Conservation (phyloP, 2,888 invertebrate species). For the Epistrophe grossulariae region DNA sequence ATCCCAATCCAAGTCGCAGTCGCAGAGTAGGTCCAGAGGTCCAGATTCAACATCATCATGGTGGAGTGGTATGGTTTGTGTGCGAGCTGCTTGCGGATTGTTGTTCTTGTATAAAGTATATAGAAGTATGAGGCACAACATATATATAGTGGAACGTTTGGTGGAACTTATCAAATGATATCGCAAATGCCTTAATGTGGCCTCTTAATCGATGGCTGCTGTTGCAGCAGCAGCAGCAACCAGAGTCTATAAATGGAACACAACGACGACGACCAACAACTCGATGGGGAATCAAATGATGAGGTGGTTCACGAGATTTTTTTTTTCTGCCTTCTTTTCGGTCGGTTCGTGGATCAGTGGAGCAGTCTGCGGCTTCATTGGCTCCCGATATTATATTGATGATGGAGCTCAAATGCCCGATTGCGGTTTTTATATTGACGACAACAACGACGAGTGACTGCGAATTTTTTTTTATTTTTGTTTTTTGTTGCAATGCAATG, state of each 20-base stretch:
- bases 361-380: slow-evolving; percentile 65
- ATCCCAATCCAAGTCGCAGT: slow-evolving; percentile 2
- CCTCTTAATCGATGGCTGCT: slow-evolving; percentile 76
- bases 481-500: neutral
- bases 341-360: neutral
- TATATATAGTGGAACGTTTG: neutral
- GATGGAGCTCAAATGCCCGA: slow-evolving; percentile 50
- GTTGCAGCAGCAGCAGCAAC: slow-evolving; percentile 55
- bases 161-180: slow-evolving; percentile 75
- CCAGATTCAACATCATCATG: neutral
- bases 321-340: slow-evolving; percentile 11
- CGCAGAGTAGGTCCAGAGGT: neutral
- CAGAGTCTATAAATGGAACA: slow-evolving; percentile 74
- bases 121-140: neutral
- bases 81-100: slow-evolving; percentile 41
- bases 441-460: slow-evolving; percentile 55
- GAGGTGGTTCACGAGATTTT: slow-evolving; percentile 45
- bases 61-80: slow-evolving; percentile 33
- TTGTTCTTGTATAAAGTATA: neutral
- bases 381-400: slow-evolving; percentile 64
- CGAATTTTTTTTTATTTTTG: slow-evolving; percentile 28
- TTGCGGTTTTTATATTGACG: slow-evolving; percentile 58
- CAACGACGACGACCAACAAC: slow-evolving; percentile 60
- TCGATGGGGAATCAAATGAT: slow-evolving; percentile 73
- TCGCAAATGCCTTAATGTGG: slow-evolving; percentile 75